These are phyloP conservation scores for Anisognathus igniventris DNA, from an alignment of 2,797 vertebrate species.

Conservation along the genomic window DNA sequence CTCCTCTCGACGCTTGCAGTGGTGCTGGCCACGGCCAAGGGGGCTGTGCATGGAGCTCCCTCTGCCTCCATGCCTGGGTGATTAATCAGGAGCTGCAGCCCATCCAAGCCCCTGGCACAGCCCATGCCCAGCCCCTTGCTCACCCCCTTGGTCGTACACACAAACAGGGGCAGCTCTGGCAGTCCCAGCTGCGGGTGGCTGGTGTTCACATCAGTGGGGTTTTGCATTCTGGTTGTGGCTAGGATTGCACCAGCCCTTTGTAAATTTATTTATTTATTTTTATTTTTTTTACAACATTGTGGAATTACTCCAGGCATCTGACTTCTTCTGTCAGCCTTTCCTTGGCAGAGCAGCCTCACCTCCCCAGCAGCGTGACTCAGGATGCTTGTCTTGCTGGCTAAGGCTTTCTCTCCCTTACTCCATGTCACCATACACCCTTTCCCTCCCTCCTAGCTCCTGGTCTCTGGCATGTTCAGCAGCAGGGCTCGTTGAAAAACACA, in stretches of 20 bases:
- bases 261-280: not conserved
- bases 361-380: constrained; percentile 37
- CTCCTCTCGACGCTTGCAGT: not conserved
- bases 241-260: not conserved
- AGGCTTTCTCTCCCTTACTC: constrained; percentile 18
- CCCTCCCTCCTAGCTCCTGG: not conserved
- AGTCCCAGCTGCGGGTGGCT: not conserved
- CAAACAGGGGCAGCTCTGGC: not conserved
- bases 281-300: not conserved
- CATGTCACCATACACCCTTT: not conserved
- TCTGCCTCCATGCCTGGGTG: rapidly evolving
- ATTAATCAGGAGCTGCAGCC: not conserved
- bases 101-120: not conserved
- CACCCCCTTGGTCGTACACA: rapidly evolving
- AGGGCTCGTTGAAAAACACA: not conserved
- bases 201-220: not conserved
- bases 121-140: rapidly evolving
- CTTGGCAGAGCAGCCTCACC: constrained; percentile 15
- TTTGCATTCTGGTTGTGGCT: not conserved
- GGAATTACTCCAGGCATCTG: constrained; percentile 28
- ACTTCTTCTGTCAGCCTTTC: constrained; percentile 14
- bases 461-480: not conserved
- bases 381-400: constrained; percentile 15
- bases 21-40: rapidly evolving
- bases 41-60: not conserved